These are phyloP conservation scores for Diaprepes abbreviatus DNA, from an alignment of 2,888 invertebrate species.

Conservation along the genomic window DNA sequence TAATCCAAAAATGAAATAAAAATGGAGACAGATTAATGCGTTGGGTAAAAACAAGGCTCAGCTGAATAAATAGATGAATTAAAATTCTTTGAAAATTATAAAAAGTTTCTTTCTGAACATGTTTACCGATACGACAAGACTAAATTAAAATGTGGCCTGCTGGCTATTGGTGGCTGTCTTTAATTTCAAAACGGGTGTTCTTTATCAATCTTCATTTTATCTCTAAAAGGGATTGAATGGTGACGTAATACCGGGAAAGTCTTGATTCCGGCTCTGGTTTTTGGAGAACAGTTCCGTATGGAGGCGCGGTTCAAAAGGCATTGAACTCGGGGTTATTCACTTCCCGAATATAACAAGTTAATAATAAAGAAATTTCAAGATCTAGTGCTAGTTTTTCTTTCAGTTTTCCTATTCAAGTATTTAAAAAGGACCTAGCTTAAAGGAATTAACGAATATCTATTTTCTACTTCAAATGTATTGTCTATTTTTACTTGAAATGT, in stretches of 20 bases:
- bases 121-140: too few relatives aligned
- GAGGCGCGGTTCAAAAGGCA: slow-evolving; percentile 63
- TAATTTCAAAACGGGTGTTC: too few relatives aligned
- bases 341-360: slow-evolving; percentile 60
- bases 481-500: slow-evolving; percentile 65
- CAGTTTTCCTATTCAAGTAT: not conserved
- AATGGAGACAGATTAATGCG: too few relatives aligned
- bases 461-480: slow-evolving; percentile 13
- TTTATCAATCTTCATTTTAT: not conserved
- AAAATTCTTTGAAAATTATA: too few relatives aligned
- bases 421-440: not conserved
- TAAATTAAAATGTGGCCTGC: too few relatives aligned
- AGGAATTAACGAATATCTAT: slow-evolving; percentile 13
- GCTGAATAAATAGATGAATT: too few relatives aligned
- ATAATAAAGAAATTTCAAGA: slow-evolving; percentile 6
- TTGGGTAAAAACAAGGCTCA: too few relatives aligned
- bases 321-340: slow-evolving; percentile 68
- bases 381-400: not conserved
- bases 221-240: not conserved
- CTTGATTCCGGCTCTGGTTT: slow-evolving; percentile 43
- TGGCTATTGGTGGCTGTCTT: too few relatives aligned
- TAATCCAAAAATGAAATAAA: too few relatives aligned
- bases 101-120: too few relatives aligned
- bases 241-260: slow-evolving; percentile 20
- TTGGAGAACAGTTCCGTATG: slow-evolving; percentile 53